Evolutionary conservation across 2,797 vertebrate genomes (phyloP).

Genomic region (Carcharodon carcharias): DNA sequence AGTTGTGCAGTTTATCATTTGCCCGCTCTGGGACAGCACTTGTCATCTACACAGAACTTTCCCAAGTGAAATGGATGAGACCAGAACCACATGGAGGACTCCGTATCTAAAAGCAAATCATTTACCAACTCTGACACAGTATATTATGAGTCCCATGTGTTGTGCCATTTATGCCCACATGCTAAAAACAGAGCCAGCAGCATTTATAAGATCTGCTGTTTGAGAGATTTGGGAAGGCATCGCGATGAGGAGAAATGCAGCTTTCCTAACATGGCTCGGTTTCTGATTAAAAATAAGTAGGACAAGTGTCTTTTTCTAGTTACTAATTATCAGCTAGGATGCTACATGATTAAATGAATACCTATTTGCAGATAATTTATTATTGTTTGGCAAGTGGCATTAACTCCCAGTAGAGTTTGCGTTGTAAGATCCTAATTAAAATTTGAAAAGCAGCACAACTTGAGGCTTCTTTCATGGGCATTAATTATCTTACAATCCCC

Average conservation of each 20-base stretch:
- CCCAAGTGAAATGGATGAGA: neutral
- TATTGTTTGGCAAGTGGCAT: slow-evolving; percentile 28
- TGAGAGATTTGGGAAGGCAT: neutral
- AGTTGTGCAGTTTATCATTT: neutral
- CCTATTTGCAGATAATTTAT: slow-evolving; percentile 30
- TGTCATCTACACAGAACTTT: neutral
- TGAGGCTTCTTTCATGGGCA: neutral
- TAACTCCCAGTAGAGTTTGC: neutral
- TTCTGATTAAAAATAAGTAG: neutral
- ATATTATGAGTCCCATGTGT: neutral
- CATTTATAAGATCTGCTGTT: neutral
- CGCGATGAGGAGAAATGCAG: neutral
- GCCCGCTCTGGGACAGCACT: neutral
- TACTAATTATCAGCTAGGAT: slow-evolving; percentile 30
- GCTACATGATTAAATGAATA: slow-evolving; percentile 23
- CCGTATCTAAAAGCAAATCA: neutral
- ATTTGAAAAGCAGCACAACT: neutral
- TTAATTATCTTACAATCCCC: neutral
- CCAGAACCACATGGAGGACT: neutral
- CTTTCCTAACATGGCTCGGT: neutral
- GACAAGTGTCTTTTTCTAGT: neutral
- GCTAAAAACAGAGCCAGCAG: neutral
- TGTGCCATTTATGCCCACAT: neutral
- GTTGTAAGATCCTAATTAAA: slow-evolving; percentile 22
- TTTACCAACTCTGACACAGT: neutral